Base-by-base conservation (phyloP, 2,113 vertebrate genomes). In the Egretta garzetta region DNA sequence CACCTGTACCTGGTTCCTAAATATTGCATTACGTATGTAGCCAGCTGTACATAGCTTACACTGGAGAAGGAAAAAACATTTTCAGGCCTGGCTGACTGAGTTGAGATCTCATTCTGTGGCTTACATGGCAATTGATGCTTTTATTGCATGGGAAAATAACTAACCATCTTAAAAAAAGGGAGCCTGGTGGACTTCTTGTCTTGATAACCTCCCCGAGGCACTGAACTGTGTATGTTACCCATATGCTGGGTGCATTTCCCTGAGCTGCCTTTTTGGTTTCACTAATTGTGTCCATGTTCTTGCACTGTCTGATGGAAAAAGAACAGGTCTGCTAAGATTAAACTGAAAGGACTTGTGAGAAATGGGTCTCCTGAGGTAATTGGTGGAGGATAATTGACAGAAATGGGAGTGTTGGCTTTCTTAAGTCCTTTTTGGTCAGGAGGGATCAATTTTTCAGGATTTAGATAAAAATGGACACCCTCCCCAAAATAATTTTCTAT, bases 301-400 rank as follows among this genome's bases (percentile, higher is more conserved):
- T 75, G 58, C 41, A 22, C 49, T 68, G 26, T 60, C 68, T 92
- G 72, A 64, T 88, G 60, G 95, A 83, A 88, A 91, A 90, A 76
- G 56, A 94, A 85, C 72, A 79, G 59, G 68, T 86, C 75, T 91
- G 56, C 62, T 91, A 68, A 82, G 89, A 87, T 79, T 89, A 90
- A 91, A 68, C 67, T 47, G 59, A 90, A 84, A 76, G 55, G 56
- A 39, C 75, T 60, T 55, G 79, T 87, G 87, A 95, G 93, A 96
- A 97, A 95, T 80, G 45, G 80, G 85, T 96, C 94, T 92, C 94
- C 49, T 16, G 94, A 95, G 95, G 90, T 91, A 95, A 92, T 53
- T 88, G 81, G 80, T 83, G 79, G 55, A 81, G 45, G 93, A 95
- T 92, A 97, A 97, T 96, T 94, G 95, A 90, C 68, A 63, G 95